Base-by-base conservation (phyloP, 2,888 invertebrate genomes). In the Drosophila anceps region DNA sequence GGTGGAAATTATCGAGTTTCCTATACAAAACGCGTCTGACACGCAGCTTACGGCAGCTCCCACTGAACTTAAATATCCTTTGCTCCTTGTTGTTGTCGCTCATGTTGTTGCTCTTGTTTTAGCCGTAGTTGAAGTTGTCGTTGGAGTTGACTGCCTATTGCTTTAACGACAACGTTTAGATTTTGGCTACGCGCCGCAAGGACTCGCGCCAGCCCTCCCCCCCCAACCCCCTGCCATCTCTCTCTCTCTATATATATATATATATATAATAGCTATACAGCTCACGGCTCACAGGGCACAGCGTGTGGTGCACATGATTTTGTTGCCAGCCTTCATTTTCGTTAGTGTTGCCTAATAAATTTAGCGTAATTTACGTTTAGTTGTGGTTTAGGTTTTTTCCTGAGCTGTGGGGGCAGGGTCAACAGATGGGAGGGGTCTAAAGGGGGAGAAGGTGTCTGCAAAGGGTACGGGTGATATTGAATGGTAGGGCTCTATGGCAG, bases 1-100 rank as follows among this genome's bases (percentile, higher is more conserved):
- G 85, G 88, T 85, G 90, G 85, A 85, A 85, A 85, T 85, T 85
- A 85, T 90, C 88, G 82, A 85, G 85, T 85, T 85, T 85, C 85
- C 85, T 85, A 80, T 90, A 90, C 85, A 90, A 85, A 85, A 85
- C 82, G 88, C 85, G 85, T 67, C 76, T 82, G 74, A 78, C 85
- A 85, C 90, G 85, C 85, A 87, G 69, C 62, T 35, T 37, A 31
- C 50, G 50, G n/a, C 18, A 43, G 69, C 61, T 54, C 33, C 46
- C 33, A 75, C 59, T 64, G 57, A 61, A 60, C 50, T 69, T 50
- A 18, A 76, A 43, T 58, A 13, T 44, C 37, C 37, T 37, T 2
- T 24, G 48, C 29, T 50, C 29, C 48, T 50, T 48, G 53, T 59
- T 44, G 31, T 18, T 13, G 15, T 41, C 24, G 35, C 29, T 18